Evolutionary conservation across 1,140 invertebrate species (phyloP).

Genomic region (Drosophila neocordata): DNA sequence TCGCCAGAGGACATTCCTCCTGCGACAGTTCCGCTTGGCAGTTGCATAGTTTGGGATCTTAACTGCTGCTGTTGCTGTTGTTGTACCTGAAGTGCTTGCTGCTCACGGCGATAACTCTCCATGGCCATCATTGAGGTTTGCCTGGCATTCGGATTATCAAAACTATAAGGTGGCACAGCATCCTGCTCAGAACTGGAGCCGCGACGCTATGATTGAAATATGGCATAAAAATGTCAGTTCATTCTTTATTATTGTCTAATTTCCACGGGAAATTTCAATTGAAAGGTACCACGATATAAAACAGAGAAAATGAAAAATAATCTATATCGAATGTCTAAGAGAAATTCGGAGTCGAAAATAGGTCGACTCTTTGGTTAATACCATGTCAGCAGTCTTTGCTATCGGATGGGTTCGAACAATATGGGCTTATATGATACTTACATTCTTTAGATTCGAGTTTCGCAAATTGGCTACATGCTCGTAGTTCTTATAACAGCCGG

Average conservation of each 20-base stretch:
- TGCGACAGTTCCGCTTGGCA: conserved; percentile 23
- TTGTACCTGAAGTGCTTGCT: conserved; percentile 60
- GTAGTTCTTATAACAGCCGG: conserved; percentile 93
- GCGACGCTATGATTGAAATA: conserved; percentile 58
- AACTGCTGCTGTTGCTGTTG: conserved; percentile 44
- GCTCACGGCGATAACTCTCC: conserved; percentile 76
- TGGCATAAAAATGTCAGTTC: background rate
- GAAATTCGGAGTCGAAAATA: too few relatives aligned
- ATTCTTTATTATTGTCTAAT: conserved; percentile 13
- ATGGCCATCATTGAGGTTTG: conserved; percentile 82
- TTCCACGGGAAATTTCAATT: background rate
- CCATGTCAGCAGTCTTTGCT: too few relatives aligned
- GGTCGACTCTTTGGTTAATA: too few relatives aligned
- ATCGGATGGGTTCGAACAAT: too few relatives aligned
- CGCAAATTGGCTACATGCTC: conserved; percentile 88
- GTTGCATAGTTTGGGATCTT: conserved; percentile 43
- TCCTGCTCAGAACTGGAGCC: conserved; percentile 77
- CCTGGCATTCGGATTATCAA: conserved; percentile 78
- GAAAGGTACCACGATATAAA: background rate
- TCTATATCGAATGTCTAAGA: too few relatives aligned
- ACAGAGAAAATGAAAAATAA: too few relatives aligned
- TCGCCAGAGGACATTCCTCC: conserved; percentile 22
- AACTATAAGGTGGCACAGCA: conserved; percentile 78
- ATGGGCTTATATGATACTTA: conserved; percentile 68
- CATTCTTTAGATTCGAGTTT: conserved; percentile 86